These are phyloP conservation scores for Fulmarus glacialis DNA, from an alignment of 2,113 vertebrate genomes.

Conservation along the genomic window DNA sequence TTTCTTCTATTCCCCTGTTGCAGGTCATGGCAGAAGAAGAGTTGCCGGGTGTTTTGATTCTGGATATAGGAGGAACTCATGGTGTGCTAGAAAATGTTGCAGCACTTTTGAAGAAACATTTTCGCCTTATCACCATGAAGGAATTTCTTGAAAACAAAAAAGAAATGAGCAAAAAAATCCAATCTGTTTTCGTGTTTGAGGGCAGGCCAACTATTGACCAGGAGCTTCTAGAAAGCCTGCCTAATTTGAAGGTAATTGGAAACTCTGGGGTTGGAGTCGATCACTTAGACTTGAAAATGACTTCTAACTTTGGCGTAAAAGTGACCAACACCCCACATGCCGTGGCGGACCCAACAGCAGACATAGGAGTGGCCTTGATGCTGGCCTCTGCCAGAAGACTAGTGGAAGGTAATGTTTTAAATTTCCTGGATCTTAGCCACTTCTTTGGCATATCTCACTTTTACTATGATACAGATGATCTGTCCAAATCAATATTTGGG, in stretches of 20 bases:
- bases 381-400: slow-evolving; percentile 81
- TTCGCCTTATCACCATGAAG: slow-evolving; percentile 73
- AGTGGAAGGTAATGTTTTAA: slow-evolving; percentile 71
- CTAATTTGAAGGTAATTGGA: slow-evolving; percentile 77
- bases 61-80: slow-evolving; percentile 45
- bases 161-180: slow-evolving; percentile 67
- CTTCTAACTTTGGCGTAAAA: slow-evolving; percentile 76
- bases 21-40: slow-evolving; percentile 66
- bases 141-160: slow-evolving; percentile 70
- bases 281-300: slow-evolving; percentile 80
- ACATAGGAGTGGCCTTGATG: slow-evolving; percentile 81
- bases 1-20: not conserved
- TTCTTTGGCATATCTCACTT: not conserved
- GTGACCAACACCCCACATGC: slow-evolving; percentile 79
- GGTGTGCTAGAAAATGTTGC: slow-evolving; percentile 56
- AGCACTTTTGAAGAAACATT: slow-evolving; percentile 74
- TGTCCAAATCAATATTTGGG: not conserved
- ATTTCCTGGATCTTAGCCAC: not conserved
- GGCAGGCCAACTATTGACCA: slow-evolving; percentile 4
- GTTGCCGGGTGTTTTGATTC: slow-evolving; percentile 60
- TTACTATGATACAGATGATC: not conserved
- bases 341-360: slow-evolving; percentile 78
- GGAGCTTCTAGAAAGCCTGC: slow-evolving; percentile 73
- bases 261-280: slow-evolving; percentile 79
- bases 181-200: slow-evolving; percentile 71